Evolutionary conservation across 1,140 invertebrate genomes (phyloP), one percentile per base, ranked within the genome.

Genomic region (Coenobita brevimanus): DNA sequence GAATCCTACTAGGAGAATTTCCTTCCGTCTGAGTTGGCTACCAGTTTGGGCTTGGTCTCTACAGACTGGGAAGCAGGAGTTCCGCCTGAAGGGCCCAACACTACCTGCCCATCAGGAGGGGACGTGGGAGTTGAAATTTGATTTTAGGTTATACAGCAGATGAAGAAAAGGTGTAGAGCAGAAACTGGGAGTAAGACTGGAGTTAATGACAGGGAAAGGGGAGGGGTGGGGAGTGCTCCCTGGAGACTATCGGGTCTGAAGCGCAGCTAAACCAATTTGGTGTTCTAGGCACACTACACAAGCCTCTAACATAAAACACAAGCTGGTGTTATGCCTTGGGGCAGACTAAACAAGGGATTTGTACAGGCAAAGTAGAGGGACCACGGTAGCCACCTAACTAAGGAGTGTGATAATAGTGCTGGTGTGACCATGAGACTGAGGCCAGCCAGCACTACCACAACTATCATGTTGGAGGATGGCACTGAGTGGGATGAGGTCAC

Each of bases 241-340:
- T 87, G 85, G 85, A 87, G 85, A 87, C 85, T 87, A 87, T 87
- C 80, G 85, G 85, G 78, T 79, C 64, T 82, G 86, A 88, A 88
- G 86, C 86, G 71, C 79, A 82, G 86, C 86, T 88, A 88, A 88
- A 88, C 86, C 86, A 88, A 88, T 88, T 79, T 82, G 79, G 80
- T 88, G 86, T 88, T 82, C 86, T 88, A 88, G 79, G 86, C 86
- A 69, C 86, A 88, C 86, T 88, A 88, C 86, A 88, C 79, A 88
- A 88, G 86, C 86, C 86, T 82, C 86, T 88, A 88, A 88, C 86
- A 88, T 88, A 88, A 88, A 88, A 88, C 86, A 88, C 86, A 88
- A 88, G 86, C 86, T 82, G 86, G 86, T 88, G 86, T 88, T 88
- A 88, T 88, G 86, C 86, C 86, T 79, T 75, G 86, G 82, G 86